Conservation (phyloP, 2,797 vertebrate genomes). For the Gallirallus australis region DNA sequence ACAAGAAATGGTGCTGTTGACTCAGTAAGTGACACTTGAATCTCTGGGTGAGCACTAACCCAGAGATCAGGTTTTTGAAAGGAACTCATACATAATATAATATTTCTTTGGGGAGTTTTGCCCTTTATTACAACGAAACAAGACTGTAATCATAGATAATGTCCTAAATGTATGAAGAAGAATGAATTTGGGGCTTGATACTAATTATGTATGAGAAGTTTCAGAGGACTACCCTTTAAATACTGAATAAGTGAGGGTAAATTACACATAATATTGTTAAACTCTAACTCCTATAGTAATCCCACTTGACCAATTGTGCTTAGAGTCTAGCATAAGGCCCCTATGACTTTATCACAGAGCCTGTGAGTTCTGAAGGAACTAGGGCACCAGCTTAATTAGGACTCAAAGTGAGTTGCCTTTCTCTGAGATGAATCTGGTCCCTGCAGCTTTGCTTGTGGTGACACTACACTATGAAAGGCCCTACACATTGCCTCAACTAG, state of each 20-base stretch:
- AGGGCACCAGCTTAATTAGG: not conserved
- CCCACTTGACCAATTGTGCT: not conserved
- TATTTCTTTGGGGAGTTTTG: not conserved
- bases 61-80: not conserved
- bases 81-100: not conserved
- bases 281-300: not conserved
- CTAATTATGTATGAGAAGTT: not conserved
- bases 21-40: not conserved
- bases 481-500: not conserved
- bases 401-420: not conserved
- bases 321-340: not conserved
- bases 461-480: not conserved
- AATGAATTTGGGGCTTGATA: not conserved
- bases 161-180: not conserved
- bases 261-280: not conserved
- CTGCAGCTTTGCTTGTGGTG: not conserved
- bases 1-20: not conserved
- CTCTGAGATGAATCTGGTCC: not conserved
- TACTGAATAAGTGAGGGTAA: not conserved
- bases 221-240: not conserved
- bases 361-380: not conserved
- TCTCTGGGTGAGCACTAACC: not conserved
- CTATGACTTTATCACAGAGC: not conserved
- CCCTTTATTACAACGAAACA: not conserved
- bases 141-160: not conserved